phyloP scores from a whole-genome alignment of 2,797 vertebrate genomes.

The Paedocypris micromegethes region DNA sequence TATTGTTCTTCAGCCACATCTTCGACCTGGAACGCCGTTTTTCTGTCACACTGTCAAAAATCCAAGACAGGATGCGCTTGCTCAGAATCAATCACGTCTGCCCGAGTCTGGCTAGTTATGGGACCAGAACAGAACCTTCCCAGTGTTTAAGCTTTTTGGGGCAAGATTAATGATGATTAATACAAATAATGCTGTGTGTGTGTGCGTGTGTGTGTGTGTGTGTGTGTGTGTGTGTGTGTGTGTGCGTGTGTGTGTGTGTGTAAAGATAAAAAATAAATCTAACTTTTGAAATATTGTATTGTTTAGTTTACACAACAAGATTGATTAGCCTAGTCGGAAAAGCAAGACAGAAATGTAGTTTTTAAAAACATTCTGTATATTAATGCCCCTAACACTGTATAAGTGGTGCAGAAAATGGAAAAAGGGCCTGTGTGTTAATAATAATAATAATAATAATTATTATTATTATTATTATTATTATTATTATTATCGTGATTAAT shows the following conservation, averaged over 20 bases:
- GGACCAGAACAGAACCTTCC: not conserved
- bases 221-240: too few relatives aligned
- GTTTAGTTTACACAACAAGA: too few relatives aligned
- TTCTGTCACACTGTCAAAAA: conserved; percentile 24
- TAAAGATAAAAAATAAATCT: too few relatives aligned
- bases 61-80: conserved; percentile 1
- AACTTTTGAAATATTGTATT: too few relatives aligned
- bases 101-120: not conserved
- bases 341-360: too few relatives aligned
- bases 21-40: conserved; percentile 16
- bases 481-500: not conserved
- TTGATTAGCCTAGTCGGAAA: too few relatives aligned
- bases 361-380: too few relatives aligned
- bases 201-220: too few relatives aligned
- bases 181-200: too few relatives aligned
- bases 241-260: too few relatives aligned
- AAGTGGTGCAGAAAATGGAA: not conserved
- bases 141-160: too few relatives aligned
- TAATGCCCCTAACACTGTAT: not conserved
- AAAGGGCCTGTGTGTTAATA: not conserved
- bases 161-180: too few relatives aligned
- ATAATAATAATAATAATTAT: not conserved
- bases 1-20: conserved; percentile 58
- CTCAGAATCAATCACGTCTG: conserved; percentile 1
- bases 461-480: not conserved